These are phyloP conservation scores for Luperina testacea DNA, from an alignment of 2,888 invertebrate genomes.

Conservation along the genomic window DNA sequence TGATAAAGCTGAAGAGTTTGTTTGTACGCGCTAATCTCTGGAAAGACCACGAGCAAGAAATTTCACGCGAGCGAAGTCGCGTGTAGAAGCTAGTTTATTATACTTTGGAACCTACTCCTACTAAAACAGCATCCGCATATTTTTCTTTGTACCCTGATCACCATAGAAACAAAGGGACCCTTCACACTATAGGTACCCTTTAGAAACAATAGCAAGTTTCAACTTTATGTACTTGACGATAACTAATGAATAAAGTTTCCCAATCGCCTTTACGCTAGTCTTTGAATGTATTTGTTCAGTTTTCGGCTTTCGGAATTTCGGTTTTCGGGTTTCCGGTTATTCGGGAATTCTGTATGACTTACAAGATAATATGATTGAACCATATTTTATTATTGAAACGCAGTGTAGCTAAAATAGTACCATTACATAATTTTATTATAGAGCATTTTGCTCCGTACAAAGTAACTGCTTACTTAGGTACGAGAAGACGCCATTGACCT, in stretches of 20 bases:
- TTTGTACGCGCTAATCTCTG: too few species aligned
- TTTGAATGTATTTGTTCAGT: conserved; percentile 65
- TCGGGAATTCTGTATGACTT: neutral
- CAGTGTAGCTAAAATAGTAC: neutral
- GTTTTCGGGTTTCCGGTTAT: conserved; percentile 58
- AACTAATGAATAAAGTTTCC: conserved; percentile 84
- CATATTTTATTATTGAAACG: neutral
- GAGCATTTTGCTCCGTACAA: neutral
- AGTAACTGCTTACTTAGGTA: neutral
- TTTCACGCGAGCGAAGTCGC: neutral
- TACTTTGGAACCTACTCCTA: neutral
- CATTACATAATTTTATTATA: neutral
- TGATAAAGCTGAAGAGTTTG: too few species aligned
- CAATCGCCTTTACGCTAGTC: conserved; percentile 72
- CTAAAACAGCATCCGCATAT: neutral
- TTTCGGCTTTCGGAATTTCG: conserved; percentile 69
- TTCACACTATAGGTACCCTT: conserved; percentile 46
- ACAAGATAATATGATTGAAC: neutral
- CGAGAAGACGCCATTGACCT: neutral
- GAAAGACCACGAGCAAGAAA: too few species aligned
- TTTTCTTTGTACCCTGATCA: conserved; percentile 34
- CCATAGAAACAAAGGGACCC: conserved; percentile 42
- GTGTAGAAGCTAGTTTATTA: neutral
- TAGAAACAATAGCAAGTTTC: conserved; percentile 67
- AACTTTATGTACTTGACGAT: conserved; percentile 70